Base-by-base conservation (phyloP, 2,888 invertebrate genomes). In the Sclerodermus sp. region DNA sequence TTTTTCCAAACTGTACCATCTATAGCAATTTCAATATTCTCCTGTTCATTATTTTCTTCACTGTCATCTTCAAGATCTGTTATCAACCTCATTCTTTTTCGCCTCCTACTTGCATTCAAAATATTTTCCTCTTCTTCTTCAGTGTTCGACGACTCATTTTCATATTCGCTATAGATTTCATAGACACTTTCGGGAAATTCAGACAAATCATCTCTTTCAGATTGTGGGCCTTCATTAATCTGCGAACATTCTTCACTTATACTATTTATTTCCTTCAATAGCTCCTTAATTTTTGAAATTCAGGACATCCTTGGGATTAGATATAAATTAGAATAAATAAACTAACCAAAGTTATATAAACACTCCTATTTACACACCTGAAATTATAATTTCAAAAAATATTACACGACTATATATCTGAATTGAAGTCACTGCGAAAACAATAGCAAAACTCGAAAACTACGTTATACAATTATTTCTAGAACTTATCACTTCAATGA, bases 21-120 rank as follows among this genome's bases (percentile, higher is more conserved):
- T 34, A 38, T 29, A 47, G 47, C 32, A 49, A 54, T n/a, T n/a
- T n/a, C n/a, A n/a, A n/a, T n/a, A n/a, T n/a, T 49, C 53, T 51
- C 56, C 58, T 60, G 38, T 16, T 58, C 45, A 23, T 53, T 50
- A 46, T 55, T 56, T 34, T 42, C 51, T 53, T 44, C 42, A 53
- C 56, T 51, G 43, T 10, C 9, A 6, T 50, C 42, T 48, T 42
- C 45, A 49, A 46, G 42, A 49, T 8, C 8, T 3, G 23, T 5
- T 5, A 8, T 3, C 4, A 23, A 23, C 8, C 23, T 3, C 23
- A 36, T 36, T 5, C 14, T 8, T 40, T 14, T 5, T 40, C 40
- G 4, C 6, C 13, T 14, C 3, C 40, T 40, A 8, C 6, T 8
- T 14, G 4, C 6, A 40, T 40, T 15, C 13, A 40, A n/a, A n/a